Conservation (phyloP, 2,888 invertebrate species). For the Eupithecia vulgata region DNA sequence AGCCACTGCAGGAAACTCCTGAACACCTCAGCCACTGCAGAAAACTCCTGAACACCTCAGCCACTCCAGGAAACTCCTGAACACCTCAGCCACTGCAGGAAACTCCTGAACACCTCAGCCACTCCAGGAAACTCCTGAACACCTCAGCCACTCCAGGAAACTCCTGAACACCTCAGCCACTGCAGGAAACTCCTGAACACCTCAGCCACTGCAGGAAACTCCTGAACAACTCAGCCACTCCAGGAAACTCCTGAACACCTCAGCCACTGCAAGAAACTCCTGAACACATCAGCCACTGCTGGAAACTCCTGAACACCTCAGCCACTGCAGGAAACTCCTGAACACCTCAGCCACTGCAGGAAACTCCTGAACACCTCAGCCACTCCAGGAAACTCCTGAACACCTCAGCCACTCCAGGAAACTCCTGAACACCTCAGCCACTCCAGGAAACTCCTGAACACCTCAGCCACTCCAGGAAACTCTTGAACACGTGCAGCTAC, state of each 20-base stretch:
- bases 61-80: constrained; percentile 16
- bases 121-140: constrained; percentile 16
- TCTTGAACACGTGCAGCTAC: constrained; percentile 7
- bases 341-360: constrained; percentile 20
- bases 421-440: constrained; percentile 20
- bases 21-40: constrained; percentile 8
- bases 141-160: constrained; percentile 20
- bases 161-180: constrained; percentile 20
- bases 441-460: too few species aligned
- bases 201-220: too few species aligned
- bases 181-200: too few species aligned
- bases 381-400: too few species aligned
- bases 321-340: too few species aligned
- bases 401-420: constrained; percentile 20
- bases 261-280: too few species aligned
- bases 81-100: constrained; percentile 10
- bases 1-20: constrained; percentile 10
- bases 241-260: too few species aligned
- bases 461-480: constrained; percentile 16
- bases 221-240: too few species aligned
- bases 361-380: constrained; percentile 22
- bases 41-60: too few species aligned
- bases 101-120: constrained; percentile 11
- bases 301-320: constrained; percentile 24
- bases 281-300: too few species aligned